A percentile compares a stretch with the other conserved stretches of the same genome.
phyloP scores from a whole-genome alignment of 2,797 vertebrate genomes.

The Remorina albescens region DNA sequence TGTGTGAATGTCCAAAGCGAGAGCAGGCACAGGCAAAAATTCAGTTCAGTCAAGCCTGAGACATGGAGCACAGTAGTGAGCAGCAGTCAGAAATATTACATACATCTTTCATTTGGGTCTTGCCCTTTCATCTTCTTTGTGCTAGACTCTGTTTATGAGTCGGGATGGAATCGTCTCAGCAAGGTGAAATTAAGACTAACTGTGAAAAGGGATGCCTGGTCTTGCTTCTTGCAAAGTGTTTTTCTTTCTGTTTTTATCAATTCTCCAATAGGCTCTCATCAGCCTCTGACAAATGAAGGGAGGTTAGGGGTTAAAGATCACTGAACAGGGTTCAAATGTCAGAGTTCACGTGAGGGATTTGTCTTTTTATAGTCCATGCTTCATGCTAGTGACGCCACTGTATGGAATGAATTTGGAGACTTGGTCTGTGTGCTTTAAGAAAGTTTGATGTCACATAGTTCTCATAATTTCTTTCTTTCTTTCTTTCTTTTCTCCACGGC shows the following conservation, averaged over 20 bases:
- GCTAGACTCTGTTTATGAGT: conserved; percentile 57
- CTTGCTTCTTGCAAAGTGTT: conserved; percentile 34
- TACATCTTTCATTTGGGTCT: conserved; percentile 68
- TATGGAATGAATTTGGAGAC: conserved; percentile 19
- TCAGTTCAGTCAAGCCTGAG: conserved; percentile 33
- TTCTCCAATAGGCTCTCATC: conserved; percentile 33
- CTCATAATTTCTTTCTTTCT: conserved; percentile 58
- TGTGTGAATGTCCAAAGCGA: not conserved
- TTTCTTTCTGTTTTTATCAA: conserved; percentile 18
- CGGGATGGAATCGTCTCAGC: conserved; percentile 48
- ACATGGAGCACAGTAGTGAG: conserved; percentile 26
- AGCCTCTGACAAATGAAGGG: conserved; percentile 53
- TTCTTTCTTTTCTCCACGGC: conserved; percentile 45
- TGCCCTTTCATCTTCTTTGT: conserved; percentile 49
- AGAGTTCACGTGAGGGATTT: conserved; percentile 40
- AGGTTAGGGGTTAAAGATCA: conserved; percentile 52
- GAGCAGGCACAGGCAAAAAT: conserved; percentile 13
- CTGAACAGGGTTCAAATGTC: conserved; percentile 56
- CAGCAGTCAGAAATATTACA: conserved; percentile 37
- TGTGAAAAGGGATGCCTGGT: conserved; percentile 47
- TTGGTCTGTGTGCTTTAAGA: conserved; percentile 11
- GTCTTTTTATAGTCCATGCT: conserved; percentile 22
- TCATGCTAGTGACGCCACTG: conserved; percentile 10
- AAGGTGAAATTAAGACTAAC: conserved; percentile 56
- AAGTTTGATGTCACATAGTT: conserved; percentile 25